Conservation (phyloP, 2,888 invertebrate genomes). For the Mythimna lalbum region DNA sequence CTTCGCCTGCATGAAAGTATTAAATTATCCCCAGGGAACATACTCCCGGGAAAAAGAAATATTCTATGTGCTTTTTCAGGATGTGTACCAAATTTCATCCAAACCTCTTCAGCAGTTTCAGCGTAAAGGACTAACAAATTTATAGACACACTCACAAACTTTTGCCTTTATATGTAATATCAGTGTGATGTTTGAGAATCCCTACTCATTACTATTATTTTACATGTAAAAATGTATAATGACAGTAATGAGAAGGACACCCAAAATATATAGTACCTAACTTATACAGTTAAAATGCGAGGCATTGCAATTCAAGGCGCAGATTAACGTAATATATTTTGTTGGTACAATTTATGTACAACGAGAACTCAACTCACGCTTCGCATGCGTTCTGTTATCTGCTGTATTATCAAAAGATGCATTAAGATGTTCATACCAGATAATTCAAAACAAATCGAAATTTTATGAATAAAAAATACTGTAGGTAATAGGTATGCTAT, state of each 20-base stretch:
- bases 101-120: too few species aligned
- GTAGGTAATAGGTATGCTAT: background rate
- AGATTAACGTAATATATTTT: background rate
- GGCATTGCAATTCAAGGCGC: background rate
- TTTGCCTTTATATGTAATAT: too few species aligned
- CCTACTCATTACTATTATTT: too few species aligned
- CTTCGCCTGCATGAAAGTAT: too few species aligned
- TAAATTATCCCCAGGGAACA: too few species aligned
- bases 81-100: background rate
- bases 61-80: background rate
- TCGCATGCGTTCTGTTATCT: background rate
- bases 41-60: too few species aligned
- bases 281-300: background rate
- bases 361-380: slow-evolving; percentile 3
- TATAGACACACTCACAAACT: too few species aligned
- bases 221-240: too few species aligned
- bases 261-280: too few species aligned
- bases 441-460: background rate
- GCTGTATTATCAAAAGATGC: background rate
- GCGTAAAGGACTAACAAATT: too few species aligned
- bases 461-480: background rate
- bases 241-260: too few species aligned
- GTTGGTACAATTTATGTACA: background rate
- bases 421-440: background rate
- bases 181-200: too few species aligned